Conservation (phyloP, 2,797 vertebrate species). For the Gymnothorax javanicus region DNA sequence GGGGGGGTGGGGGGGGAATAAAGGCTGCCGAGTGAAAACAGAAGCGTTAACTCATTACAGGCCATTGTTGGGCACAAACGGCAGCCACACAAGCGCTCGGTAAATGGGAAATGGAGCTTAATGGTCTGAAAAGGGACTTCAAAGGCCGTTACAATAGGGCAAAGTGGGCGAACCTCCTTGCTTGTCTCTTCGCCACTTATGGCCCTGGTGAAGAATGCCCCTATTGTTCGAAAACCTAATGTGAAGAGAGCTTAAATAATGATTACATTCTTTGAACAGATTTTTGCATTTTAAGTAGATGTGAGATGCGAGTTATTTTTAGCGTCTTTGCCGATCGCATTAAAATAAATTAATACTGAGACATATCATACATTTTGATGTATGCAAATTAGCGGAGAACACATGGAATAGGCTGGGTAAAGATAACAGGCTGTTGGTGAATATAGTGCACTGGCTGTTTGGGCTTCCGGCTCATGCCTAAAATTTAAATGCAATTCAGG, state of each 20-base stretch:
- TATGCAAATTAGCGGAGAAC: slow-evolving; percentile 12
- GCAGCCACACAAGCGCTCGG: slow-evolving; percentile 72
- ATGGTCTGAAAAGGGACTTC: slow-evolving; percentile 79
- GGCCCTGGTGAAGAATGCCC: slow-evolving; percentile 65
- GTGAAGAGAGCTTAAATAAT: slow-evolving; percentile 68
- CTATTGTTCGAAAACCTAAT: slow-evolving; percentile 59
- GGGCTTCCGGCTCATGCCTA: neutral
- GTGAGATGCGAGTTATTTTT: slow-evolving; percentile 11
- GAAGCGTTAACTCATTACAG: slow-evolving; percentile 81
- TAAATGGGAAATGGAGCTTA: slow-evolving; percentile 79
- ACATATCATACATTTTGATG: slow-evolving; percentile 25
- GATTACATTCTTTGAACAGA: slow-evolving; percentile 56
- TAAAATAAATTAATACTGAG: slow-evolving; percentile 19
- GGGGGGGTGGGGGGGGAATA: slow-evolving; percentile 52
- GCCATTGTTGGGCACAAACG: slow-evolving; percentile 76
- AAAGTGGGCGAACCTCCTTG: slow-evolving; percentile 66
- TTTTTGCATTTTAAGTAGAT: slow-evolving; percentile 19
- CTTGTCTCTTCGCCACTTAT: slow-evolving; percentile 74
- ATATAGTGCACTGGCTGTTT: neutral
- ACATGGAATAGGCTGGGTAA: slow-evolving; percentile 20
- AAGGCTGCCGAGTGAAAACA: slow-evolving; percentile 75
- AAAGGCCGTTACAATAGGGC: slow-evolving; percentile 72
- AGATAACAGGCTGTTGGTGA: slow-evolving; percentile 30
- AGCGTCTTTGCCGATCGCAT: slow-evolving; percentile 15
- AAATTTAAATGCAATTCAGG: slow-evolving; percentile 17